Conservation (phyloP, 2,888 invertebrate species). For the Rhamphomyia laevipes region DNA sequence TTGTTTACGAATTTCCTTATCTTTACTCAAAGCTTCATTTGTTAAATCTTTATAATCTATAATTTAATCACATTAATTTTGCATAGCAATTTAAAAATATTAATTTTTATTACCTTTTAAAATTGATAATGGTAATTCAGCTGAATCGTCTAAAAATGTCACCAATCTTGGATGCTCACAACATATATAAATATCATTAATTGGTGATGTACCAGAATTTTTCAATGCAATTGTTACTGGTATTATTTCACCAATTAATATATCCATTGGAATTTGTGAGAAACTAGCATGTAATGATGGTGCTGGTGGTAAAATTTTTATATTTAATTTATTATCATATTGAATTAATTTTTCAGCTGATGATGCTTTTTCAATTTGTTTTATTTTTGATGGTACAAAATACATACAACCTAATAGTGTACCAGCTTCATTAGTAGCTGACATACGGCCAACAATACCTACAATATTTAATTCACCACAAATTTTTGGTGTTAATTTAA, state of each 20-base stretch:
- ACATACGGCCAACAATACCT: conserved; percentile 48
- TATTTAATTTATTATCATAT: conserved; percentile 55
- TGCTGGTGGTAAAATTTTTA: conserved; percentile 64
- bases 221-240: conserved; percentile 48
- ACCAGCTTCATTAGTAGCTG: conserved; percentile 27
- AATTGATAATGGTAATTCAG: conserved; percentile 31
- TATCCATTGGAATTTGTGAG: conserved; percentile 48
- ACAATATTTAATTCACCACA: conserved; percentile 62
- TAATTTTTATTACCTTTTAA: conserved; percentile 25
- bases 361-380: conserved; percentile 21
- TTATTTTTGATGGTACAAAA: conserved; percentile 31
- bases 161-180: conserved; percentile 34
- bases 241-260: conserved; percentile 60
- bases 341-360: conserved; percentile 13
- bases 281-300: conserved; percentile 70
- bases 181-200: conserved; percentile 49
- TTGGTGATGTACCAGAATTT: conserved; percentile 50
- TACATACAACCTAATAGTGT: conserved; percentile 29
- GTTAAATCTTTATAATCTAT: conserved; percentile 30
- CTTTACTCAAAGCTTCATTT: conserved; percentile 35
- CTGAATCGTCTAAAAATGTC: conserved; percentile 28
- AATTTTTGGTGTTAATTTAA: conserved; percentile 60
- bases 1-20: conserved; percentile 35
- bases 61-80: neutral
- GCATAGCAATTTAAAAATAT: neutral